Conservation (phyloP, 2,888 invertebrate genomes). For the Nomada ruficornis region DNA sequence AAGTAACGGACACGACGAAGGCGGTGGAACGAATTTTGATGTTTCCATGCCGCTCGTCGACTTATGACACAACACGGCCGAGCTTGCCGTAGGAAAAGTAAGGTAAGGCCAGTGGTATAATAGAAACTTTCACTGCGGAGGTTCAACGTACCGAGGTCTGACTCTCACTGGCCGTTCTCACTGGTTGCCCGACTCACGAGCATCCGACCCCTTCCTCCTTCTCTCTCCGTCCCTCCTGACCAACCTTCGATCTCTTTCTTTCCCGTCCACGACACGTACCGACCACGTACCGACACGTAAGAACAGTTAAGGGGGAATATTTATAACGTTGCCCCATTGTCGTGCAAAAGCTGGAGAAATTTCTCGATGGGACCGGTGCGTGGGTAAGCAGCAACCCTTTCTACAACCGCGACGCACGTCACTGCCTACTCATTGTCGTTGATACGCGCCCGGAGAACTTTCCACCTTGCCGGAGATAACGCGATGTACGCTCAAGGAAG, state of each 20-base stretch:
- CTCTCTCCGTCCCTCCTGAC: constrained; percentile 4
- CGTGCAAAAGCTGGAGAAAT: constrained; percentile 48
- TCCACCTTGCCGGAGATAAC: constrained; percentile 41
- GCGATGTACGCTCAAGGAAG: constrained; percentile 47
- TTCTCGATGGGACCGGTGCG: constrained; percentile 22
- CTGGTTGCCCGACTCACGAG: constrained; percentile 58
- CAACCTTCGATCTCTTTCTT: constrained; percentile 6
- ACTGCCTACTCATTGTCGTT: constrained; percentile 33
- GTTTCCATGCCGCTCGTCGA: constrained; percentile 60
- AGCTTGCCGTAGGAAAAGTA: constrained; percentile 83
- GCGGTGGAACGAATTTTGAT: constrained; percentile 54
- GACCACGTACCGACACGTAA: constrained; percentile 12
- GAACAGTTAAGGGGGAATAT: constrained; percentile 46
- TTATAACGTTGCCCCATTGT: constrained; percentile 45
- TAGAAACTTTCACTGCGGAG: constrained; percentile 84
- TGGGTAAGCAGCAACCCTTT: constrained; percentile 8
- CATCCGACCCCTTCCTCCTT: constrained; percentile 49
- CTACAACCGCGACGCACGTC: not conserved
- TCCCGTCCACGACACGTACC: not conserved
- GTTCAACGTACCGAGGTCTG: constrained; percentile 82
- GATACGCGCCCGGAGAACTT: constrained; percentile 43
- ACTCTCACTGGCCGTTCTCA: constrained; percentile 81
- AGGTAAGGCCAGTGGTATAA: constrained; percentile 84
- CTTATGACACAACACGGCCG: constrained; percentile 81
- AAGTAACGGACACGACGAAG: constrained; percentile 1